A percentile compares a stretch with the other conserved stretches of the same genome.
These are phyloP conservation scores for Conchocele bisecta DNA, from an alignment of 2,888 invertebrate species.

Conservation along the genomic window DNA sequence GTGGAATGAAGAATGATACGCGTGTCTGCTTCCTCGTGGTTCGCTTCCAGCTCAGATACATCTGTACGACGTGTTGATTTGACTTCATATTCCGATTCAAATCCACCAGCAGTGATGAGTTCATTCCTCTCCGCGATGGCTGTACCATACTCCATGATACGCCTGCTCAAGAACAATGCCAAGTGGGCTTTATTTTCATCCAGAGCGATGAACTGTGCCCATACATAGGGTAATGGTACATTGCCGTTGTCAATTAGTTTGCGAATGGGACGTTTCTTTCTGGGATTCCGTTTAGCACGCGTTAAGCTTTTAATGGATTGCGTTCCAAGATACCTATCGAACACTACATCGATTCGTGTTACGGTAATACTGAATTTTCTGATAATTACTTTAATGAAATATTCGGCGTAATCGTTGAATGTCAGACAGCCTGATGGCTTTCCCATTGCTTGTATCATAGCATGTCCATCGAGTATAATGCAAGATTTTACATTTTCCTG, in stretches of 20 bases:
- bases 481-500: not conserved
- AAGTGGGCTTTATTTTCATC: conserved; percentile 37
- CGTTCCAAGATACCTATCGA: conserved; percentile 25
- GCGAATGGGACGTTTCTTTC: not conserved
- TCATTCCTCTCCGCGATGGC: not conserved
- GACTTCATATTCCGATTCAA: not conserved
- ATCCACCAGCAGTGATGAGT: not conserved
- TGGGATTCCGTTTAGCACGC: conserved; percentile 10
- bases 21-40: conserved; percentile 13
- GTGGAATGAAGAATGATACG: not conserved
- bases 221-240: conserved; percentile 13
- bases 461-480: conserved; percentile 36
- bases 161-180: conserved; percentile 12
- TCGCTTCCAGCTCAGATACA: not conserved
- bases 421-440: conserved; percentile 25
- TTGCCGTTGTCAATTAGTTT: too few relatives aligned
- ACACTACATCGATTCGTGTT: conserved; percentile 30
- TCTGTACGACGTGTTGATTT: conserved; percentile 4
- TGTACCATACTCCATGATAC: not conserved
- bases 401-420: conserved; percentile 35
- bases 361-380: conserved; percentile 11
- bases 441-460: conserved; percentile 36
- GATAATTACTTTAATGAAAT: conserved; percentile 12
- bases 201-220: conserved; percentile 30
- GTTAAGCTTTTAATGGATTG: conserved; percentile 32